These are phyloP conservation scores for Thalassophryne amazonica DNA, from an alignment of 2,797 vertebrate species.

Conservation along the genomic window DNA sequence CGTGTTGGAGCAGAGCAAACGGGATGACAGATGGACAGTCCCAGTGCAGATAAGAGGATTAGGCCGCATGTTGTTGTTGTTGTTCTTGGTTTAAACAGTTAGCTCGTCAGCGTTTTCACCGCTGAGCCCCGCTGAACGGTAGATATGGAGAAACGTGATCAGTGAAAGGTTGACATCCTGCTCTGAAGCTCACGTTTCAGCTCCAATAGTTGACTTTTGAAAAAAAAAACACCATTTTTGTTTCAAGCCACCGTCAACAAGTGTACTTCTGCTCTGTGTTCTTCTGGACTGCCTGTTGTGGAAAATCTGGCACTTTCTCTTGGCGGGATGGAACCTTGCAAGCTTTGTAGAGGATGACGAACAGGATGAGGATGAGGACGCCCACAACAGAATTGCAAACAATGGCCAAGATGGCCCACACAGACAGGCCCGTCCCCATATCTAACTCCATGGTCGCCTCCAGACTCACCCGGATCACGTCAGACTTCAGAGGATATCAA, in stretches of 20 bases:
- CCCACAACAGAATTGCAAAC: slow-evolving; percentile 76
- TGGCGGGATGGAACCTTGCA: slow-evolving; percentile 78
- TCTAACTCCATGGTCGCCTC: slow-evolving; percentile 68
- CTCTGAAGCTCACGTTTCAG: neutral
- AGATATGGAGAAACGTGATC: neutral
- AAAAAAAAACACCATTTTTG: too few relatives aligned
- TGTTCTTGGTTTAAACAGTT: slow-evolving; percentile 50
- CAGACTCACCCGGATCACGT: neutral
- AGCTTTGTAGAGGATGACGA: slow-evolving; percentile 79
- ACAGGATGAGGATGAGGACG: slow-evolving; percentile 77
- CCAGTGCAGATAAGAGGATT: slow-evolving; percentile 77
- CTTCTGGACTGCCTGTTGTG: slow-evolving; percentile 27
- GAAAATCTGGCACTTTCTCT: slow-evolving; percentile 50
- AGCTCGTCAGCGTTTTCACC: slow-evolving; percentile 18
- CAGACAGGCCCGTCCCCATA: slow-evolving; percentile 65
- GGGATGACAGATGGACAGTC: slow-evolving; percentile 76
- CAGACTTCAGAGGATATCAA: neutral
- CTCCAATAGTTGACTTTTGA: neutral
- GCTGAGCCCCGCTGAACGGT: slow-evolving; percentile 18
- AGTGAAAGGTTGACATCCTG: neutral
- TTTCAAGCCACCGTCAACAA: slow-evolving; percentile 60
- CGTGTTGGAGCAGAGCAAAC: slow-evolving; percentile 52
- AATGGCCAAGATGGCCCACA: slow-evolving; percentile 76
- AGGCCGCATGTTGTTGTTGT: slow-evolving; percentile 43
- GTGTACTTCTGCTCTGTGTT: slow-evolving; percentile 69